phyloP scores from a whole-genome alignment of 2,113 vertebrate genomes.

The Panthera uncia region DNA sequence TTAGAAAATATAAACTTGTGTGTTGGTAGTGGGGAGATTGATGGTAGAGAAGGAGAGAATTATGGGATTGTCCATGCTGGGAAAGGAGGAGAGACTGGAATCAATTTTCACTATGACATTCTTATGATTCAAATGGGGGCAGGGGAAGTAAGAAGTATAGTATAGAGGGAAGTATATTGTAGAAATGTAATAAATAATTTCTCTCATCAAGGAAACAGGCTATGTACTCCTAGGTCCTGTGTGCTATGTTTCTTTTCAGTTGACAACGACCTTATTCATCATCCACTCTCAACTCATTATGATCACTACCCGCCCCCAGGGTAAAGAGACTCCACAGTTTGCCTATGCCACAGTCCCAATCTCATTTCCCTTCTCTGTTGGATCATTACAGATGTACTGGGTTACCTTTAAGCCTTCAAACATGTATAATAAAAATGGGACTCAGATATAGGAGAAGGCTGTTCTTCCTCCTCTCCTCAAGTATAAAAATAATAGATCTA shows the following conservation, averaged over 20 bases:
- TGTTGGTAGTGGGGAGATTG: neutral
- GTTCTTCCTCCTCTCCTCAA: neutral
- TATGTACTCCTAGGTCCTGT: neutral
- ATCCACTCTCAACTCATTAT: neutral
- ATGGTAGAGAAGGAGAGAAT: conserved; percentile 40
- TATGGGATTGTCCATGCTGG: conserved; percentile 70
- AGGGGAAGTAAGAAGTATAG: neutral
- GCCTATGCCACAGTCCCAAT: accelerated
- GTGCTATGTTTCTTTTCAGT: neutral
- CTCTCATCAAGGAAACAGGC: conserved; percentile 37
- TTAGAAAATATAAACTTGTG: conserved; percentile 74
- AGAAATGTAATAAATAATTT: conserved; percentile 46
- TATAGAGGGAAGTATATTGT: neutral
- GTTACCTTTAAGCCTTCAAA: neutral
- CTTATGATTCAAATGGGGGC: conserved; percentile 57
- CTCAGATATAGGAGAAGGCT: neutral
- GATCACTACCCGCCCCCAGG: neutral
- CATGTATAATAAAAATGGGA: conserved; percentile 32
- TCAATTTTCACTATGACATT: conserved; percentile 67
- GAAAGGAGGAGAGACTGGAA: conserved; percentile 62
- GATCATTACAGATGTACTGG: neutral
- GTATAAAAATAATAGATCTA: neutral
- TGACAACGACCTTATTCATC: neutral
- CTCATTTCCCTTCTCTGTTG: neutral
- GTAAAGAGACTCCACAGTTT: neutral